Base-by-base conservation (phyloP, 2,888 invertebrate genomes). In the Zygaena filipendulae region DNA sequence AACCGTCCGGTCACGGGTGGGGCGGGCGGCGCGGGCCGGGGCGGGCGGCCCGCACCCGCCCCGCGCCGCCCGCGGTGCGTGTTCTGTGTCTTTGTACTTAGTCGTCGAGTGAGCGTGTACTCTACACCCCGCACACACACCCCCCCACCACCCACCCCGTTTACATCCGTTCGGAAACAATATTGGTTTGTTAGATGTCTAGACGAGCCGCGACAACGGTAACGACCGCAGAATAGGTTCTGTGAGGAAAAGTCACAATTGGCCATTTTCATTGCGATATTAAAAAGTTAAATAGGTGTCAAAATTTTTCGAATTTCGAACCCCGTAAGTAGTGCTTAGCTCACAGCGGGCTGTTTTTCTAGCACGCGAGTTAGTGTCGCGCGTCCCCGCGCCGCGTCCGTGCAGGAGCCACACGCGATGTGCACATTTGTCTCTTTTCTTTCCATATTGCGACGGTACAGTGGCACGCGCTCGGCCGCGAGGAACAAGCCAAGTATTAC, bases 391-490 rank as follows among this genome's bases (percentile, higher is more conserved):
- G n/a, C n/a, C n/a, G n/a, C n/a, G n/a, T 42, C 49, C 50, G 51
- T 52, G 36, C 45, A 44, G 39, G 60, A 61, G 59, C 61, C 63
- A 58, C 59, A 63, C 68, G 68, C 72, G 58, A 71, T 67, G 70
- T 71, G 75, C 70, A 72, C n/a, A n/a, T n/a, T n/a, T 71, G 71
- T 80, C 68, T 77, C 71, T 77, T 75, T 80, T 77, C 54, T 80
- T 81, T 80, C 75, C 79, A 79, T 80, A 77, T 77, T 59, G 68
- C 58, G 51, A 63, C 72, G 72, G 71, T 77, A 75, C 82, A 97
- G 96, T 99, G 99, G 99, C 99, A 99, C 87, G 95, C 96, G 81
- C 89, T 99, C 86, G 94, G 95, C 82, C 91, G 96, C 83, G 95
- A 95, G 83, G 97, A 98, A 85, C 97, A 98, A 86, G 93, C 95